Percentiles rank a stretch among this genome's conserved stretches.
Evolutionary conservation across 2,888 invertebrate genomes (phyloP).

Genomic region (Hypomecis atomaria): DNA sequence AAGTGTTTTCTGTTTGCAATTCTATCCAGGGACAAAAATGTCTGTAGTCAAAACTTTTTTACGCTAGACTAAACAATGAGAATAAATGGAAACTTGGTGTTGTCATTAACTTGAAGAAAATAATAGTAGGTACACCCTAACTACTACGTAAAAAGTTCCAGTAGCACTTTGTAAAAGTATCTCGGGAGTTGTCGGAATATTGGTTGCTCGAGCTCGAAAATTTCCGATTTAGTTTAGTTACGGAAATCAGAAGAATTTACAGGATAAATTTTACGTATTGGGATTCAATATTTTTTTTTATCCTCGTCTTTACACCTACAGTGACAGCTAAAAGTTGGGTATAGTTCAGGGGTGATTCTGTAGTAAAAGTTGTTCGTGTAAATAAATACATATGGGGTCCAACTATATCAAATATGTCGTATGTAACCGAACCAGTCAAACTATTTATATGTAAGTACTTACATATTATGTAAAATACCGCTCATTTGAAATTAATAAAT

Average conservation of each 20-base stretch:
- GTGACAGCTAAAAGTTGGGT: no score
- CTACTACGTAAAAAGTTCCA: constrained; percentile 9
- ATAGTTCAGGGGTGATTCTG: no score
- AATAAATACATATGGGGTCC: no score
- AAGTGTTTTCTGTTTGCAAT: background rate
- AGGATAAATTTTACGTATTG: background rate
- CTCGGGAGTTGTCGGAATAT: constrained; percentile 9
- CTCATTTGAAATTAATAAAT: no score
- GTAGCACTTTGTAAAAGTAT: constrained; percentile 10
- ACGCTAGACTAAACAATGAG: constrained; percentile 9
- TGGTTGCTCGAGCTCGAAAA: constrained; percentile 13
- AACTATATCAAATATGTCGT: no score
- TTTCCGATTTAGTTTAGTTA: constrained; percentile 6
- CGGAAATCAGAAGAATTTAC: constrained; percentile 1
- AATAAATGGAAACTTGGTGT: background rate
- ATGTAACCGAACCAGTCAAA: no score
- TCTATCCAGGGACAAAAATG: background rate
- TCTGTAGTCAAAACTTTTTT: constrained; percentile 3
- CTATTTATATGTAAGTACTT: no score
- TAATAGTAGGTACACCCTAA: constrained; percentile 2
- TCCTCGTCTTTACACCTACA: no score
- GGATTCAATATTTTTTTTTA: no score
- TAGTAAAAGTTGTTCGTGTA: no score
- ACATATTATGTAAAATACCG: no score
- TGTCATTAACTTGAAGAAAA: constrained; percentile 4